phyloP scores from a whole-genome alignment of 1,140 invertebrate genomes.

The Brachionus sp. region DNA sequence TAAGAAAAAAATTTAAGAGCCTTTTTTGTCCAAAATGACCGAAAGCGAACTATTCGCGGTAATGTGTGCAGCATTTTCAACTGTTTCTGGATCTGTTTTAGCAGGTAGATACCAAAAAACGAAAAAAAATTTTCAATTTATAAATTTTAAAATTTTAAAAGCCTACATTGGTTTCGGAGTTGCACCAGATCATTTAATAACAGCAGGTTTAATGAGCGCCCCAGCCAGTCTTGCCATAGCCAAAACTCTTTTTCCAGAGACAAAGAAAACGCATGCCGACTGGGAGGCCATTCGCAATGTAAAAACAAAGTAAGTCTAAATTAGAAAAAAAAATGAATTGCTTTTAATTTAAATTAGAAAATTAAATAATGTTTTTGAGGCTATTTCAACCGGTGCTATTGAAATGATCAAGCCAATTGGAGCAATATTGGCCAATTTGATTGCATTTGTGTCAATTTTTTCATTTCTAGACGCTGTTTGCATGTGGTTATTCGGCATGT shows the following conservation, averaged over 20 bases:
- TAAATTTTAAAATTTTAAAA: neutral
- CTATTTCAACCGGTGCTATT: conserved; percentile 16
- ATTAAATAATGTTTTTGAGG: conserved; percentile 42
- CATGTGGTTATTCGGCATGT: conserved; percentile 48
- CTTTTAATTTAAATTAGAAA: neutral
- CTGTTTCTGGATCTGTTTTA: conserved; percentile 59
- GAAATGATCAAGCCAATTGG: conserved; percentile 14
- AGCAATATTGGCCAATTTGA: conserved; percentile 45
- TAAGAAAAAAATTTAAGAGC: conserved; percentile 49
- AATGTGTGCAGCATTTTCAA: conserved; percentile 88
- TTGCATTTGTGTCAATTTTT: conserved; percentile 48
- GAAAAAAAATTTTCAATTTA: neutral
- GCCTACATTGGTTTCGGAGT: conserved; percentile 44
- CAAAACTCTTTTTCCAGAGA: conserved; percentile 48
- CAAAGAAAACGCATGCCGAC: conserved; percentile 17
- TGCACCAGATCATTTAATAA: conserved; percentile 47
- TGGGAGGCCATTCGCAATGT: conserved; percentile 27
- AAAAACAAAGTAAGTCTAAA: neutral
- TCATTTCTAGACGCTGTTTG: conserved; percentile 49
- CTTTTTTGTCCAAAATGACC: conserved; percentile 45
- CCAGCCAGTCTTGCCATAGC: conserved; percentile 47
- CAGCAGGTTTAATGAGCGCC: conserved; percentile 48
- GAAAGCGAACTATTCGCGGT: conserved; percentile 79
- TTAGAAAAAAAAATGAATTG: neutral
- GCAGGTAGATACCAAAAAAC: neutral